These are phyloP conservation scores for Dilophus febrilis DNA, from an alignment of 2,888 invertebrate species.

Conservation along the genomic window DNA sequence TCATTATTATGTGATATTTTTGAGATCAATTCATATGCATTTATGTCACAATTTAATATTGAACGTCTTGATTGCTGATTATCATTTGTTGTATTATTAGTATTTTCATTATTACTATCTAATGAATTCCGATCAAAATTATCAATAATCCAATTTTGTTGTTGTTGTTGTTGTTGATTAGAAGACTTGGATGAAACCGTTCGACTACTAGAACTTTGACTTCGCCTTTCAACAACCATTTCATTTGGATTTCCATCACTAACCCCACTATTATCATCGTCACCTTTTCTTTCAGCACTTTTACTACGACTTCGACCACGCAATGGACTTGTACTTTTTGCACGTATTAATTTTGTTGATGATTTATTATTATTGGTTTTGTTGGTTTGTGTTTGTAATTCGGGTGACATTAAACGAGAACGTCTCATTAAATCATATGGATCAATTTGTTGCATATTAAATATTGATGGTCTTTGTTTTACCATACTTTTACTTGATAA, in stretches of 20 bases:
- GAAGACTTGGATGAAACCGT: constrained; percentile 33
- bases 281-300: too few species aligned
- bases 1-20: constrained; percentile 32
- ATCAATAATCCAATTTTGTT: constrained; percentile 12
- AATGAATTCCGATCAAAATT: constrained; percentile 4
- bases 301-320: constrained; percentile 37
- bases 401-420: constrained; percentile 50
- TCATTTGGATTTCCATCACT: constrained; percentile 15
- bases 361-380: constrained; percentile 32
- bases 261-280: too few species aligned
- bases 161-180: constrained; percentile 18
- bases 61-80: constrained; percentile 37
- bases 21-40: constrained; percentile 67
- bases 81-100: constrained; percentile 6
- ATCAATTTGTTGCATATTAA: constrained; percentile 48
- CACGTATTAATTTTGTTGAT: constrained; percentile 33
- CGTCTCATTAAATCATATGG: constrained; percentile 74
- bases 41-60: constrained; percentile 67
- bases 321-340: constrained; percentile 40
- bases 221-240: constrained; percentile 28
- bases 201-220: constrained; percentile 34
- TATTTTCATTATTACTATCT: not conserved
- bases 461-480: constrained; percentile 37
- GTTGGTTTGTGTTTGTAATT: constrained; percentile 34
- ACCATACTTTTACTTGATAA: too few species aligned